phyloP scores from a whole-genome alignment of 2,797 vertebrate genomes.

The Platalea minor region DNA sequence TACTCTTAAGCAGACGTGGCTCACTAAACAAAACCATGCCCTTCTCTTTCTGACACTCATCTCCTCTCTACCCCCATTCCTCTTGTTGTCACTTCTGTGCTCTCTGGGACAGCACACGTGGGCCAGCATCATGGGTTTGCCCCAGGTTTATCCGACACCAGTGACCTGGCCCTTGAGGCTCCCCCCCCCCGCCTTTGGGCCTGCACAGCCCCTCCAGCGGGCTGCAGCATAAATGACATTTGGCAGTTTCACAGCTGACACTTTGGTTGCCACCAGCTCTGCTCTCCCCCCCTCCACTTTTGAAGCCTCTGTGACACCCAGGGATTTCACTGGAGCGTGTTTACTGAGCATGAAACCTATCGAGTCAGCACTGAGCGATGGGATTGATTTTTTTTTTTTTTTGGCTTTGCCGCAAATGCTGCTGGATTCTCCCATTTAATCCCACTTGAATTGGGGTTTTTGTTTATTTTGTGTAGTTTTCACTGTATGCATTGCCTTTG shows the following conservation, averaged over 20 bases:
- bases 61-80: not conserved
- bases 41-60: not conserved
- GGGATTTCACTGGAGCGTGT: not conserved
- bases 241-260: not conserved
- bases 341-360: not conserved
- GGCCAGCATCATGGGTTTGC: not conserved
- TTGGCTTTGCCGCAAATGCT: not conserved
- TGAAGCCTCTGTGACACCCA: not conserved
- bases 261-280: not conserved
- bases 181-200: not conserved
- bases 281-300: not conserved
- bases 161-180: not conserved
- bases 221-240: not conserved
- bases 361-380: rapidly evolving
- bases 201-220: not conserved
- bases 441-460: not conserved
- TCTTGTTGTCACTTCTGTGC: not conserved
- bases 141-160: not conserved
- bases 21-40: not conserved
- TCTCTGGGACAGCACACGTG: rapidly evolving
- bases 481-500: not conserved
- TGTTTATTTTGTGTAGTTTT: not conserved
- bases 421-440: not conserved
- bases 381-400: not conserved
- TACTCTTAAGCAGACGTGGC: not conserved